Evolutionary conservation across 1,140 invertebrate species (phyloP).

Genomic region (Drosophila santomea): DNA sequence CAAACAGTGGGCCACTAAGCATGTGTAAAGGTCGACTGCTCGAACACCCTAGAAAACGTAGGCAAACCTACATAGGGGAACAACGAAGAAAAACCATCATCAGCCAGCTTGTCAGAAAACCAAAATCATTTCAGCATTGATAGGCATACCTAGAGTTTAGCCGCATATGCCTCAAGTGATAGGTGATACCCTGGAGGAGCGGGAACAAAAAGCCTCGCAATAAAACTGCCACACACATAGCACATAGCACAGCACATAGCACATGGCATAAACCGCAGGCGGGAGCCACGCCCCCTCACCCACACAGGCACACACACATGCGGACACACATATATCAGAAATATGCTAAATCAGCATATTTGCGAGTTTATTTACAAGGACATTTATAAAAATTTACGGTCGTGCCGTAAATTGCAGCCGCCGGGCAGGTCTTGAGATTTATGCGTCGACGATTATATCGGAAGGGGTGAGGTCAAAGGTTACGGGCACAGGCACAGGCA

Average conservation of each 20-base stretch:
- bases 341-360: constrained; percentile 84
- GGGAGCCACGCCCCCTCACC: constrained; percentile 62
- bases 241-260: constrained; percentile 56
- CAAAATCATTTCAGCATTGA: no score
- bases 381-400: constrained; percentile 83
- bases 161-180: constrained; percentile 1
- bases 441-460: constrained; percentile 73
- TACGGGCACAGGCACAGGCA: no score
- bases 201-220: constrained; percentile 52
- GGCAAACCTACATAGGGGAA: no score
- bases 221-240: constrained; percentile 73
- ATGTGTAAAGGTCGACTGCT: neutral
- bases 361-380: constrained; percentile 83
- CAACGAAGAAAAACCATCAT: no score
- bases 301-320: constrained; percentile 14
- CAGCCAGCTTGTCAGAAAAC: no score
- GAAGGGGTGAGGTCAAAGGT: neutral
- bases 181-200: constrained; percentile 12
- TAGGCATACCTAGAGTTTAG: neutral
- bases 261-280: constrained; percentile 75
- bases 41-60: neutral
- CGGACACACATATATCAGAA: constrained; percentile 55
- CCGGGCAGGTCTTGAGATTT: constrained; percentile 81
- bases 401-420: constrained; percentile 78
- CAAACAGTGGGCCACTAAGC: neutral